These are phyloP conservation scores for Leptopterna dolabrata DNA, from an alignment of 2,888 invertebrate genomes.

Conservation along the genomic window DNA sequence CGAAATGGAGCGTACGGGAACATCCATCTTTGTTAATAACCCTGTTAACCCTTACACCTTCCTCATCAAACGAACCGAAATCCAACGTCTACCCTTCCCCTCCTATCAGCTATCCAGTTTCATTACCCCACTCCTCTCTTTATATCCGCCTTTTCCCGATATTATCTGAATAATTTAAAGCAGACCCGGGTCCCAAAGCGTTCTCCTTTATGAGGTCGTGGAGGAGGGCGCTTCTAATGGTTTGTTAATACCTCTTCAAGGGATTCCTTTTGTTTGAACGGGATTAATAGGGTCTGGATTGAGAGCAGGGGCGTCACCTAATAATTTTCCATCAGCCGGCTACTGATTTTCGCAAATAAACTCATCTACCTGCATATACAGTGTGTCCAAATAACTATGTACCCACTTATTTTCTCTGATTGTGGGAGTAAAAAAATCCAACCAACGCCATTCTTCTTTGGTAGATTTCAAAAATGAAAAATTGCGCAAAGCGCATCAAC, in stretches of 20 bases:
- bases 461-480: too few species aligned
- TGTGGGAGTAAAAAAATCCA: too few species aligned
- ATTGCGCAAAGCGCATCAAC: too few species aligned
- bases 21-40: not conserved
- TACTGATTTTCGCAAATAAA: too few species aligned
- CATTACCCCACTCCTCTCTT: not conserved
- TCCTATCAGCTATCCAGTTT: not conserved
- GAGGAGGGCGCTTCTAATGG: constrained; percentile 22
- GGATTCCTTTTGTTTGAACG: constrained; percentile 13
- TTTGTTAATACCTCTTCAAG: constrained; percentile 5
- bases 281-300: too few species aligned
- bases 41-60: not conserved
- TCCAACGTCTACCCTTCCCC: not conserved
- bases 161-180: constrained; percentile 20
- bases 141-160: not conserved
- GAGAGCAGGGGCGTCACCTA: too few species aligned
- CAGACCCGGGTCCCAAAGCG: too few species aligned
- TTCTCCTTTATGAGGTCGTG: not conserved
- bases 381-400: too few species aligned
- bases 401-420: too few species aligned
- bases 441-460: too few species aligned
- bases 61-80: not conserved
- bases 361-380: too few species aligned
- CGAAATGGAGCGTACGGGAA: not conserved
- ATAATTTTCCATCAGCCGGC: too few species aligned